A percentile compares a stretch with the other conserved stretches of the same genome.
Evolutionary conservation across 2,888 invertebrate genomes (phyloP).

Genomic region (Hirtodrosophila histrioides): DNA sequence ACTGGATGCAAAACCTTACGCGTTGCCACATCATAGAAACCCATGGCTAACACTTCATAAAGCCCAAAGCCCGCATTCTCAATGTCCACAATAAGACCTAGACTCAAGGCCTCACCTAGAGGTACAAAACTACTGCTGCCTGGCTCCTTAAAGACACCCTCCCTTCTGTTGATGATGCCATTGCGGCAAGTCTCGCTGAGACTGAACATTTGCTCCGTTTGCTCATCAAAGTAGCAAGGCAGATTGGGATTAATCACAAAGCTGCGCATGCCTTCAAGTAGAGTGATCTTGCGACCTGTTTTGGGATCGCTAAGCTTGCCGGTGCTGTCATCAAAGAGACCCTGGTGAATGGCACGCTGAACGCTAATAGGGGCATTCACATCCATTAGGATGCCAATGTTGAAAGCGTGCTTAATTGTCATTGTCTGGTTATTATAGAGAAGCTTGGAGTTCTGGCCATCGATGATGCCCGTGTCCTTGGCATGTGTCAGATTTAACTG

Average conservation of each 20-base stretch:
- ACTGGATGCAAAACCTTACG: constrained; percentile 91
- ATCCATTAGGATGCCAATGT: constrained; percentile 91
- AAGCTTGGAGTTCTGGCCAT: constrained; percentile 89
- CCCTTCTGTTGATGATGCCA: constrained; percentile 92
- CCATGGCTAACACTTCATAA: constrained; percentile 91
- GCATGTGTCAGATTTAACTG: constrained; percentile 92
- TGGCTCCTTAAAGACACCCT: constrained; percentile 91
- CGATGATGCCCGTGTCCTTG: constrained; percentile 90
- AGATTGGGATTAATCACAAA: constrained; percentile 92
- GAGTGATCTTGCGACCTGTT: constrained; percentile 90
- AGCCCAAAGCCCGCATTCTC: constrained; percentile 92
- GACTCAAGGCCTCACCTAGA: constrained; percentile 90
- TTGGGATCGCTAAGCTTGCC: constrained; percentile 93
- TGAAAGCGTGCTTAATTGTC: constrained; percentile 90
- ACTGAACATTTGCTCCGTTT: constrained; percentile 89
- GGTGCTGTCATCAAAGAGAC: constrained; percentile 91
- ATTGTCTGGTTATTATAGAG: constrained; percentile 87
- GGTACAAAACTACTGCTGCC: constrained; percentile 88
- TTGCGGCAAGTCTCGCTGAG: constrained; percentile 92
- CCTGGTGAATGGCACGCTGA: constrained; percentile 93
- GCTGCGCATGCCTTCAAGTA: constrained; percentile 93
- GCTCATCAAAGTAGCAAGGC: constrained; percentile 92
- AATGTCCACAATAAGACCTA: constrained; percentile 93
- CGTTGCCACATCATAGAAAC: constrained; percentile 89
- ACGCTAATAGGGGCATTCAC: constrained; percentile 92